Base-by-base conservation (phyloP, 1,140 invertebrate genomes). In the Oedothorax gibbosus region DNA sequence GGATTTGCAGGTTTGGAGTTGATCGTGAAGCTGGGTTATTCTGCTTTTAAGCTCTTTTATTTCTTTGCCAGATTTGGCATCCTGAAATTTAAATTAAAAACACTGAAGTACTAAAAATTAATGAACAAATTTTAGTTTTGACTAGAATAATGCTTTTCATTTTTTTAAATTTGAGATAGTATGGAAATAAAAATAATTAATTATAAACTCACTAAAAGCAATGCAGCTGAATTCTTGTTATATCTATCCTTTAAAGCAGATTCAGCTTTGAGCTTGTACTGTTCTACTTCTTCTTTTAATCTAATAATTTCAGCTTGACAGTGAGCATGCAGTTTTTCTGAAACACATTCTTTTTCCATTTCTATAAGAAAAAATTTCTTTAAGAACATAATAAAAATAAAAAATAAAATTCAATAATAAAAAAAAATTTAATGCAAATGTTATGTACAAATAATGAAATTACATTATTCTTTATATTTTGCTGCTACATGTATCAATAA, bases 231-330 rank as follows among this genome's bases (percentile, higher is more conserved):
- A 15, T 54, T 73, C 14, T 84, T 84, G 20, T 14, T 84, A 18
- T 84, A 84, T 57, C 57, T 75, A 21, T 84, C 81, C 54, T 76
- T 85, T 50, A 85, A 54, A 53, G 65, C 73, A 76, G 90, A 90
- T 87, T 91, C 90, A 21, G 90, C 90, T 71, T 90, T 79, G 0
- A 90, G 84, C 88, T 91, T 91, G 85, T 91, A 91, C 72, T 90
- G 87, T 81, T 91, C 91, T 88, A 91, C 89, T 79, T 91, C 91
- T 85, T 91, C 90, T 83, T 89, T 90, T 18, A 91, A 83, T 18
- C 89, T 88, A 14, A 89, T 86, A 7, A 89, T 87, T 86, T 91
- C 91, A 57, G 90, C 88, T 66, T 89, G 88, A 75, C 90, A 90
- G 57, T 88, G 15, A 0, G 53, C 60, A 76, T 88, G 87, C n/a